Evolutionary conservation across 2,113 vertebrate species (phyloP).

Genomic region (Anthoscopus minutus): DNA sequence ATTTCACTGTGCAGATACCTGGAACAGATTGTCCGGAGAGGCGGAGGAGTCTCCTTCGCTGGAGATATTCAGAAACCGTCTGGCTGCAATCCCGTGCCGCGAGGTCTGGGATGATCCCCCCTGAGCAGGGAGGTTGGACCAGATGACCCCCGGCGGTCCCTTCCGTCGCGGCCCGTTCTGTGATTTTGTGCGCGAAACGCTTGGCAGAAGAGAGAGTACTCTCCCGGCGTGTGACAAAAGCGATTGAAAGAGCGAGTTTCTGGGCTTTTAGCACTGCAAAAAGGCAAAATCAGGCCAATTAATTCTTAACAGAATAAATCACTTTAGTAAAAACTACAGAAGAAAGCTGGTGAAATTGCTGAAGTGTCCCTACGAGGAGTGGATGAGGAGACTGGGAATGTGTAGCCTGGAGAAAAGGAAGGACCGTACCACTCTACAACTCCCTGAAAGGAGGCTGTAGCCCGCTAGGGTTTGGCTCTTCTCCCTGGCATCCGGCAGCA

Average conservation of each 20-base stretch:
- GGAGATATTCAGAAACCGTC: too few species aligned
- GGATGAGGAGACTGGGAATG: background rate
- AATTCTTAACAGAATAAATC: background rate
- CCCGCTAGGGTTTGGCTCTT: background rate
- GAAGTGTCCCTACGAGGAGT: background rate
- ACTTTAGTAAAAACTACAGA: background rate
- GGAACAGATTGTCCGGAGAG: too few species aligned
- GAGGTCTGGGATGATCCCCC: too few species aligned
- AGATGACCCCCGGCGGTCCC: too few species aligned
- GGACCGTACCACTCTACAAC: rapidly evolving
- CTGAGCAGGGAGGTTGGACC: too few species aligned
- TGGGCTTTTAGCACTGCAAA: background rate
- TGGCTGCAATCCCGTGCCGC: too few species aligned
- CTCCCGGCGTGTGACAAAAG: background rate
- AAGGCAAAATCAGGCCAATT: background rate
- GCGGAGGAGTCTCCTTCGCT: too few species aligned
- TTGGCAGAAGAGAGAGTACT: too few species aligned
- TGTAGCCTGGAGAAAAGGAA: background rate
- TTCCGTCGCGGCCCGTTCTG: too few species aligned
- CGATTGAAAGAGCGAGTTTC: too few species aligned
- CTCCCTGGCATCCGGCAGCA: rapidly evolving
- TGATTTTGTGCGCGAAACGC: too few species aligned
- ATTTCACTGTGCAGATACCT: too few species aligned
- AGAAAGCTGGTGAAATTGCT: background rate
- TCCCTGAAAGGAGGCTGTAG: background rate